Evolutionary conservation across 1,140 invertebrate species (phyloP).

Genomic region (Lucilia cuprina): DNA sequence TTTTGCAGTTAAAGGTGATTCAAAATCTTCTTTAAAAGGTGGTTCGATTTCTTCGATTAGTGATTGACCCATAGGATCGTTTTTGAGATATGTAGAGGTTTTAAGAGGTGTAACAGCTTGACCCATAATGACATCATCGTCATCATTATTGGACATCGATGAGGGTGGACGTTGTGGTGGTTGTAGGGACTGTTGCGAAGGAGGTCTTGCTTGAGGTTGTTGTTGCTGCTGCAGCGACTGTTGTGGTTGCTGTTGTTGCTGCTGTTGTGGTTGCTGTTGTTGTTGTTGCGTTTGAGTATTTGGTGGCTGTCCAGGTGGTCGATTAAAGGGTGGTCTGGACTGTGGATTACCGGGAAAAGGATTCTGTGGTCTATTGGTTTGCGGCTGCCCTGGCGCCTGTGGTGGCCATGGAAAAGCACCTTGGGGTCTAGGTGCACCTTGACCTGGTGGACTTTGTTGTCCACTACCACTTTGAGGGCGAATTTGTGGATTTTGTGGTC

Average conservation of each 20-base stretch:
- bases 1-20: slow-evolving; percentile 41
- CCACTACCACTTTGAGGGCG: slow-evolving; percentile 46
- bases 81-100: slow-evolving; percentile 41
- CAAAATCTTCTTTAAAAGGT: slow-evolving; percentile 40
- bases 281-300: slow-evolving; percentile 66
- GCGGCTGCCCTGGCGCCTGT: slow-evolving; percentile 44
- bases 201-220: slow-evolving; percentile 41
- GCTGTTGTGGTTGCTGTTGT: slow-evolving; percentile 57
- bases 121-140: slow-evolving; percentile 60
- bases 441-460: slow-evolving; percentile 52
- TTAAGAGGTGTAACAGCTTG: slow-evolving; percentile 55
- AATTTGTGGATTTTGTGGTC: slow-evolving; percentile 45
- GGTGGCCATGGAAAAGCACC: slow-evolving; percentile 51
- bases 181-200: slow-evolving; percentile 43
- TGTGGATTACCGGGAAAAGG: slow-evolving; percentile 46
- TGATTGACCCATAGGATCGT: slow-evolving; percentile 53
- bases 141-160: slow-evolving; percentile 49
- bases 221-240: slow-evolving; percentile 43
- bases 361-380: slow-evolving; percentile 46
- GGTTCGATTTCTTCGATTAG: slow-evolving; percentile 53
- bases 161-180: slow-evolving; percentile 49
- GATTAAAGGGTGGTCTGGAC: slow-evolving; percentile 49
- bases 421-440: slow-evolving; percentile 52
- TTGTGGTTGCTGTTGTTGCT: slow-evolving; percentile 36
- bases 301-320: slow-evolving; percentile 44